Base-by-base conservation (phyloP, 2,888 invertebrate species). In the Agonopterix heracliana region DNA sequence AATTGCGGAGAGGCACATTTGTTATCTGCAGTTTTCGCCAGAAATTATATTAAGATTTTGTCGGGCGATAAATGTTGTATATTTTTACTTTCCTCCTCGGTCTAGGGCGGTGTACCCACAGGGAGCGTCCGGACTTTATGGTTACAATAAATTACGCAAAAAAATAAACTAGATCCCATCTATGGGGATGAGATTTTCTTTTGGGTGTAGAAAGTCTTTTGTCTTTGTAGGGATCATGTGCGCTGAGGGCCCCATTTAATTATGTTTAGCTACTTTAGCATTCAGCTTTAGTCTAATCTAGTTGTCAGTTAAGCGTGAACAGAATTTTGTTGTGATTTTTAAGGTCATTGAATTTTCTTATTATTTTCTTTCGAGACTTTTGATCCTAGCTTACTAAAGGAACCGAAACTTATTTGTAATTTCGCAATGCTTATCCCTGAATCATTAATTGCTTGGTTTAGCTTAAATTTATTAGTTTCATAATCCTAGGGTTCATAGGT, bases 41-140 rank as follows among this genome's bases (percentile, higher is more conserved):
- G 81, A 83, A 84, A 84, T 84, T 84, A 83, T 83, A 81, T 82
- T 82, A 83, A 85, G 83, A 84, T 85, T 73, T 78, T 75, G 75
- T 74, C 66, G 65, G 64, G 72, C 70, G 84, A 84, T 84, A 83
- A 26, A 81, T 76, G 74, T 74, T 78, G 74, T 78, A 71, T 76
- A 78, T 79, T 82, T 81, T 80, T 80, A 74, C 69, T 78, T 71
- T 73, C 59, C 64, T 70, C 64, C 64, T 66, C 60, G 59, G 64
- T 61, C 55, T 64, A 66, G 64, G 68, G 69, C 58, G 59, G 61
- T 62, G 67, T 66, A 66, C 66, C 73, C 68, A 63, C 54, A 68
- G 76, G 75, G 79, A 68, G 70, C 64, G 63, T 56, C 67, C 62
- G 64, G 63, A 68, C 73, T 80, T 76, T 76, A 77, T 71, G 78